Percentiles rank a stretch among this genome's conserved stretches.
phyloP scores from a whole-genome alignment of 2,797 vertebrate genomes.

The Danionella dracula region DNA sequence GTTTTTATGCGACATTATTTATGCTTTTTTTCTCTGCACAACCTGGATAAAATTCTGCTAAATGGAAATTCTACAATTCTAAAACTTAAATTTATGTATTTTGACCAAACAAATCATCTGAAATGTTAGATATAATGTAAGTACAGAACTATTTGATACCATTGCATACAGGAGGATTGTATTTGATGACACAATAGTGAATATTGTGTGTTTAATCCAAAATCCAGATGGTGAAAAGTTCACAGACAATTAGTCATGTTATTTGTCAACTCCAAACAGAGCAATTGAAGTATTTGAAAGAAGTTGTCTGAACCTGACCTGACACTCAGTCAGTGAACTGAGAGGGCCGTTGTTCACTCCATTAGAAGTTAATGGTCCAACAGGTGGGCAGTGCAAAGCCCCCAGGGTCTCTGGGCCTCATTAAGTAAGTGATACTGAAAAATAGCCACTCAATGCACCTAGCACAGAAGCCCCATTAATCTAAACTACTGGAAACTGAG shows the following conservation, averaged over 20 bases:
- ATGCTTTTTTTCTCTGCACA: no score
- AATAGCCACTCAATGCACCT: constrained; percentile 56
- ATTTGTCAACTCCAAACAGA: constrained; percentile 11
- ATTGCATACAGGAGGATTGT: no score
- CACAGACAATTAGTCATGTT: neutral
- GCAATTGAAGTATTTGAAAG: neutral
- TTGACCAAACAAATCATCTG: no score
- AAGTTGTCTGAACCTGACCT: neutral
- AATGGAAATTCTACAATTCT: no score
- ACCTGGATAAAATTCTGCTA: no score
- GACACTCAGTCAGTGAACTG: neutral
- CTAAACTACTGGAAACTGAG: constrained; percentile 64
- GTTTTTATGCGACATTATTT: no score
- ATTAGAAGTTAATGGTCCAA: constrained; percentile 51
- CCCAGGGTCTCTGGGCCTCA: constrained; percentile 48
- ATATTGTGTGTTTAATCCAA: no score
- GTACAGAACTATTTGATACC: no score
- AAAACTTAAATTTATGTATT: no score
- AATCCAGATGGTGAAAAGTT: neutral
- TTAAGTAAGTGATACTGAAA: constrained; percentile 71
- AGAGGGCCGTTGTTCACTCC: constrained; percentile 34
- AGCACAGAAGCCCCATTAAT: constrained; percentile 63
- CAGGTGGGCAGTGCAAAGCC: constrained; percentile 63
- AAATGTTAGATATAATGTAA: no score
- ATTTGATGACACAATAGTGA: no score